phyloP scores from a whole-genome alignment of 2,113 vertebrate genomes.

The Oostethus manadensis region DNA sequence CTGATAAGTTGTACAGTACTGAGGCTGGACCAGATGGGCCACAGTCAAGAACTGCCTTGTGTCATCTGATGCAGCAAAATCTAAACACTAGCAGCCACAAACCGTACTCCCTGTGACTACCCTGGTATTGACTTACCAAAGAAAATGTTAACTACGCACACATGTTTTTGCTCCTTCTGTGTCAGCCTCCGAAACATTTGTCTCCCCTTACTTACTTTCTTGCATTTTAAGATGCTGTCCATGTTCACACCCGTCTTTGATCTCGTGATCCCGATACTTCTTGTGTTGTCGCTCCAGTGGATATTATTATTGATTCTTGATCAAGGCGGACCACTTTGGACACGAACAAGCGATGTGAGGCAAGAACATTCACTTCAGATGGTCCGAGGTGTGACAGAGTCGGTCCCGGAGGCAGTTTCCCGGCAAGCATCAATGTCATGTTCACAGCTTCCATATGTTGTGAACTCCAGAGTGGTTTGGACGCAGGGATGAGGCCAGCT shows the following conservation, averaged over 20 bases:
- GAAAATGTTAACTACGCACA: slow-evolving; percentile 48
- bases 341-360: slow-evolving; percentile 58
- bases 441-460: slow-evolving; percentile 61
- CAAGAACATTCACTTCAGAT: slow-evolving; percentile 71
- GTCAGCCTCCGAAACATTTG: slow-evolving; percentile 27
- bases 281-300: slow-evolving; percentile 21
- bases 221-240: slow-evolving; percentile 19
- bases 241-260: slow-evolving; percentile 41
- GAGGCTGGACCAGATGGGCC: slow-evolving; percentile 34
- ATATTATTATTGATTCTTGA: slow-evolving; percentile 51
- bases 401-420: slow-evolving; percentile 62
- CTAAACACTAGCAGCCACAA: slow-evolving; percentile 55
- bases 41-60: slow-evolving; percentile 52
- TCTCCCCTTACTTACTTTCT: slow-evolving; percentile 14
- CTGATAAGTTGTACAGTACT: neutral
- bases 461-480: slow-evolving; percentile 61
- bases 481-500: slow-evolving; percentile 46
- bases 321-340: slow-evolving; percentile 47
- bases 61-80: slow-evolving; percentile 57
- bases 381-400: slow-evolving; percentile 59
- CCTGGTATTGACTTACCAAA: slow-evolving; percentile 40
- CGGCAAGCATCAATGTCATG: slow-evolving; percentile 52
- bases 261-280: slow-evolving; percentile 31
- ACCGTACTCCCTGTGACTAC: slow-evolving; percentile 28
- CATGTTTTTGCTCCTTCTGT: slow-evolving; percentile 41